Percentiles rank a stretch among this genome's conserved stretches.
These are phyloP conservation scores for Drosophila limbata DNA, from an alignment of 2,888 invertebrate genomes.

Conservation along the genomic window DNA sequence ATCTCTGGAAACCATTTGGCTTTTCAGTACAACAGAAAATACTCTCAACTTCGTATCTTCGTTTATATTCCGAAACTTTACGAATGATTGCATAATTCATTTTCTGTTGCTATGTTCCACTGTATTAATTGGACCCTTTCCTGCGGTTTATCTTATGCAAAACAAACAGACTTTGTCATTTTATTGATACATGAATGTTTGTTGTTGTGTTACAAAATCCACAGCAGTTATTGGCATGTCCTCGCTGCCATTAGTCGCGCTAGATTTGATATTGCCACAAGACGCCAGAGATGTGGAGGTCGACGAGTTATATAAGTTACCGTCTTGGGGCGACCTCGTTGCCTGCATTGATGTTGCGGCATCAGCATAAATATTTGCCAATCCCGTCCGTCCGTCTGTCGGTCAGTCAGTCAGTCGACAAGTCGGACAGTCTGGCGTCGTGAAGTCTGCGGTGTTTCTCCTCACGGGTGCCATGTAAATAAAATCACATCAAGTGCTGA, in stretches of 20 bases:
- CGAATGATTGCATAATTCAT: neutral
- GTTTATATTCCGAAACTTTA: neutral
- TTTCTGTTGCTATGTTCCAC: neutral
- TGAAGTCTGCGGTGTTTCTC: constrained; percentile 48
- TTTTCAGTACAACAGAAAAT: neutral
- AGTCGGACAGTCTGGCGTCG: constrained; percentile 44
- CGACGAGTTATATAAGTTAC: constrained; percentile 52
- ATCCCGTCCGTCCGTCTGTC: constrained; percentile 47
- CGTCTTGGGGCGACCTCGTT: constrained; percentile 44
- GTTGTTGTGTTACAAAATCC: constrained; percentile 30
- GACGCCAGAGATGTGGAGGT: constrained; percentile 19
- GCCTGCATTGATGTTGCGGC: constrained; percentile 25
- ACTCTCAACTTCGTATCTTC: neutral
- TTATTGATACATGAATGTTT: constrained; percentile 44
- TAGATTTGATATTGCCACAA: constrained; percentile 37
- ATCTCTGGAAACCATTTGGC: neutral
- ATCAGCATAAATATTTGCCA: constrained; percentile 70
- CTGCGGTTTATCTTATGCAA: constrained; percentile 21
- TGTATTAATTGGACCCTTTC: neutral
- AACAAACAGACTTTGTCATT: constrained; percentile 46
- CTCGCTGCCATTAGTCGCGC: constrained; percentile 53
- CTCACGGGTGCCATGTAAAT: constrained; percentile 59
- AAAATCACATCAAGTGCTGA: constrained; percentile 73
- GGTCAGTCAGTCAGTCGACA: constrained; percentile 13
- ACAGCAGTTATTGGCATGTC: constrained; percentile 9